Conservation (phyloP, 2,797 vertebrate species). For the Sitta carolinensis region DNA sequence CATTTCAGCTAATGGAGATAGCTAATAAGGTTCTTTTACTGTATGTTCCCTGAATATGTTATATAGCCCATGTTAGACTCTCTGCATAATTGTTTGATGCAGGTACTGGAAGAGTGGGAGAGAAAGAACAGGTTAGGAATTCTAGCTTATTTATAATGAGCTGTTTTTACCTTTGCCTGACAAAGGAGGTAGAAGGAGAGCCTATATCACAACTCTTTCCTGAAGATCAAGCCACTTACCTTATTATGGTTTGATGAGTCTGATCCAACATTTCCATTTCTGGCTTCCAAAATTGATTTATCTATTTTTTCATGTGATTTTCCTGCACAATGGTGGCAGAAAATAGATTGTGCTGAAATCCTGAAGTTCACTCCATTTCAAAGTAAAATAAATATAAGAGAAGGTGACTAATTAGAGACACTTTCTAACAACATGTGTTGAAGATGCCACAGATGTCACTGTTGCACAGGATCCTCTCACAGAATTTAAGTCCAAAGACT, state of each 20-base stretch:
- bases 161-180: neutral
- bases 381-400: neutral
- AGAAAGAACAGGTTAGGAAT: neutral
- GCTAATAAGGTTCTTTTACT: conserved; percentile 5
- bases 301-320: neutral
- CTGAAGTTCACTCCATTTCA: neutral
- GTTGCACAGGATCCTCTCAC: neutral
- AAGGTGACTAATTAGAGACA: neutral
- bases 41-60: neutral
- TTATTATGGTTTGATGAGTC: neutral
- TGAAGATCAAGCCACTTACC: neutral
- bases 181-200: neutral
- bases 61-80: neutral
- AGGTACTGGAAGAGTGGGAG: neutral
- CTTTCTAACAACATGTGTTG: neutral
- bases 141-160: conserved; percentile 2
- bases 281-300: neutral
- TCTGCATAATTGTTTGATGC: neutral
- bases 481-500: neutral
- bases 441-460: neutral
- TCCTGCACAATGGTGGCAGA: neutral
- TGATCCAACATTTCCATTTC: neutral
- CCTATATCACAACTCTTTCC: neutral
- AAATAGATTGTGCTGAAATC: neutral
- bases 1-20: conserved; percentile 8